Evolutionary conservation across 2,797 vertebrate species (phyloP).

Genomic region (Limosa lapponica): DNA sequence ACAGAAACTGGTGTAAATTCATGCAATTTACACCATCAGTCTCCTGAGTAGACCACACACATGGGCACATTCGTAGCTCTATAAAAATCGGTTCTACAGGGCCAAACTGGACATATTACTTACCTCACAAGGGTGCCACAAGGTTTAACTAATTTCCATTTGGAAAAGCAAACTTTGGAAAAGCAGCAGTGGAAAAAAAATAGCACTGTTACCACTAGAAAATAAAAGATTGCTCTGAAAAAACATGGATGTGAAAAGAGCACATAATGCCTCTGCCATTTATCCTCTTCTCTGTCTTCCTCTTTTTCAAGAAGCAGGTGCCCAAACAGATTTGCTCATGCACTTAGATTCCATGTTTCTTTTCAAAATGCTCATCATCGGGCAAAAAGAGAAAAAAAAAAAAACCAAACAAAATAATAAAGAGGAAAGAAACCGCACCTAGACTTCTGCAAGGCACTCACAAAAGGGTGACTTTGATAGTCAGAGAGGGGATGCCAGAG

Average conservation of each 20-base stretch:
- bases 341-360: neutral
- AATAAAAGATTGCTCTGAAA: neutral
- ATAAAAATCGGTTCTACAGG: neutral
- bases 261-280: neutral
- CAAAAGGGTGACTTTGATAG: neutral
- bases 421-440: neutral
- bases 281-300: neutral
- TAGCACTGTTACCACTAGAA: neutral
- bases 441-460: neutral
- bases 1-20: neutral
- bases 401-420: neutral
- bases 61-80: rapidly evolving
- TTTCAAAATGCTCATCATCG: neutral
- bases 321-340: neutral
- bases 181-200: neutral
- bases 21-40: neutral
- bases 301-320: conserved; percentile 37
- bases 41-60: neutral
- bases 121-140: neutral
- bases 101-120: neutral
- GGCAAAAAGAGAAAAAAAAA: neutral
- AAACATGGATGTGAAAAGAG: neutral
- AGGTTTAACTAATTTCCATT: neutral
- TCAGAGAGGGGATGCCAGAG: neutral
- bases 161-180: neutral